Evolutionary conservation across 92 coral and sea anemone species (phyloP).

Genomic region (Anthopleura xanthogrammica): DNA sequence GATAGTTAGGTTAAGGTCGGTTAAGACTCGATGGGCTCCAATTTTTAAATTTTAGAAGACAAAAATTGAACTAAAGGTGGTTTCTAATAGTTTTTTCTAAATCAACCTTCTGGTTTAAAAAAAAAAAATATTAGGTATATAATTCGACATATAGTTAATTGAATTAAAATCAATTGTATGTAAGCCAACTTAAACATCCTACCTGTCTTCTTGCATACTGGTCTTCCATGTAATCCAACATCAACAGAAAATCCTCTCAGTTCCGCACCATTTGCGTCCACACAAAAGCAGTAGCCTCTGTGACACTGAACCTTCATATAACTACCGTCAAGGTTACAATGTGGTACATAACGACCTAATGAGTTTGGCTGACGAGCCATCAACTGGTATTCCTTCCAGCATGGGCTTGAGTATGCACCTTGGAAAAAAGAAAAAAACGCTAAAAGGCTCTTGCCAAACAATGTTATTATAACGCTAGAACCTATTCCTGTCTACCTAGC

Average conservation of each 20-base stretch:
- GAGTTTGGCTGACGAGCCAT: slow-evolving; percentile 13
- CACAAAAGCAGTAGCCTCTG: slow-evolving; percentile 41
- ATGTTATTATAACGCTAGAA: no score
- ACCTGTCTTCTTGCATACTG: slow-evolving; percentile 24
- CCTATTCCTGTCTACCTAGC: no score
- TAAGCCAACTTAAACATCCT: neutral
- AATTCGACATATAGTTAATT: no score
- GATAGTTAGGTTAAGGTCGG: no score
- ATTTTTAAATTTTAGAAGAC: no score
- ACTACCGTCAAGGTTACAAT: slow-evolving; percentile 30
- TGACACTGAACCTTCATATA: slow-evolving; percentile 37
- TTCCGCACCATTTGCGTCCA: slow-evolving; percentile 26
- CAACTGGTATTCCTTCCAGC: slow-evolving; percentile 41
- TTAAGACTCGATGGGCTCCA: no score
- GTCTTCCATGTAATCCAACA: slow-evolving; percentile 24
- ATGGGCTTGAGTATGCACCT: slow-evolving; percentile 27
- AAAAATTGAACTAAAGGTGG: no score
- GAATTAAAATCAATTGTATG: neutral
- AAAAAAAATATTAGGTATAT: no score
- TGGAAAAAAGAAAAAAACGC: neutral
- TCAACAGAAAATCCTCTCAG: slow-evolving; percentile 27
- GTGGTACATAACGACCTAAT: slow-evolving; percentile 32
- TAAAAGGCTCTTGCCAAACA: no score
- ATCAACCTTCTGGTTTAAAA: no score
- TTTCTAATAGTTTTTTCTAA: no score